phyloP scores from a whole-genome alignment of 2,888 invertebrate species.

The Rapana venosa region DNA sequence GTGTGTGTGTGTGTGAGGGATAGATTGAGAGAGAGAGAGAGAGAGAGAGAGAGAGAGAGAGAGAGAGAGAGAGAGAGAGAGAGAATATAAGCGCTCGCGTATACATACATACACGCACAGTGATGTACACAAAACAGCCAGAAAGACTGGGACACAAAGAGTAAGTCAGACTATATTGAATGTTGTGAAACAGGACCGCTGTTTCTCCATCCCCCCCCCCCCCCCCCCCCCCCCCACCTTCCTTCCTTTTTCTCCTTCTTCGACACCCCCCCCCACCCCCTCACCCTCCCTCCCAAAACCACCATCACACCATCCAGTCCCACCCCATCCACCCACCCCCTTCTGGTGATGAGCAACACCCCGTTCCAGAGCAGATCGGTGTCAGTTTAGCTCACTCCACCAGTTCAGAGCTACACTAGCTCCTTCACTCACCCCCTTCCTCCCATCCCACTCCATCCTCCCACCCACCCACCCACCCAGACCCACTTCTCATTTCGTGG shows the following conservation, averaged over 20 bases:
- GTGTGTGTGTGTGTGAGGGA: background rate
- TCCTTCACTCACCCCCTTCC: background rate
- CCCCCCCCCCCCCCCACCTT: background rate
- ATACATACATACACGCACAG: background rate
- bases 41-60: too few species aligned
- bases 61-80: too few species aligned
- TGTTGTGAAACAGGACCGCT: too few species aligned
- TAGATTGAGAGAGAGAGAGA: background rate
- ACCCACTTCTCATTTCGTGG: background rate
- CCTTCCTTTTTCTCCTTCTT: background rate
- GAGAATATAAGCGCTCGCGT: background rate
- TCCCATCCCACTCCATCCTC: background rate
- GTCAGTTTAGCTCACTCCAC: background rate
- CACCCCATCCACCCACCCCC: background rate
- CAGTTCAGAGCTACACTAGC: background rate
- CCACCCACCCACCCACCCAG: too few species aligned
- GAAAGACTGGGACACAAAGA: background rate
- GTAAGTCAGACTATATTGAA: background rate
- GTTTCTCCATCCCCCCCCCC: background rate
- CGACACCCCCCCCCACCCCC: background rate
- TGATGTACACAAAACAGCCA: background rate
- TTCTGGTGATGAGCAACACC: background rate
- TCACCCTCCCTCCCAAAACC: background rate
- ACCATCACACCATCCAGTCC: background rate
- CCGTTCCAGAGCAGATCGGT: background rate